Percentiles rank a stretch among this genome's conserved stretches.
phyloP scores from a whole-genome alignment of 2,888 invertebrate species.

The Caenorhabditis sp. region DNA sequence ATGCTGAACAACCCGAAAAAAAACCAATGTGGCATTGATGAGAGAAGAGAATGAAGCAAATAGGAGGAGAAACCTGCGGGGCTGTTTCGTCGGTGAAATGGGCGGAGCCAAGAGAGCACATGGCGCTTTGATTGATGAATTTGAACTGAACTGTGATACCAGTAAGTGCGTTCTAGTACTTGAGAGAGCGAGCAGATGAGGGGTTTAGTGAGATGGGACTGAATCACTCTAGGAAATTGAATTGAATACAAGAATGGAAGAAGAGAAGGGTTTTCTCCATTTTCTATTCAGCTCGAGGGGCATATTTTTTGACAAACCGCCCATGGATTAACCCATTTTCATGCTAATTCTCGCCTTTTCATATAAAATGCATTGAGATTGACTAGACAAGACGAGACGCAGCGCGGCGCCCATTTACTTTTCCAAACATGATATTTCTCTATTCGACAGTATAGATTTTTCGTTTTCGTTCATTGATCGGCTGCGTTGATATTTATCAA shows the following conservation, averaged over 20 bases:
- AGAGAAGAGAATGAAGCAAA: conserved; percentile 17
- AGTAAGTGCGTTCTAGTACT: conserved; percentile 14
- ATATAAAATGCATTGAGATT: not conserved
- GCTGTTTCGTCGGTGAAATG: conserved; percentile 31
- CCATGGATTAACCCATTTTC: not conserved
- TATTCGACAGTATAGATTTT: not conserved
- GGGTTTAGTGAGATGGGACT: not conserved
- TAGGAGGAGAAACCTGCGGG: conserved; percentile 7
- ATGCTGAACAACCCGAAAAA: conserved; percentile 15
- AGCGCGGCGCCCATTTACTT: not conserved
- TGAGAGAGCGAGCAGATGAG: not conserved
- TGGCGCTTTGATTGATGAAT: conserved; percentile 42
- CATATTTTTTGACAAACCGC: not conserved
- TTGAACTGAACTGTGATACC: conserved; percentile 30
- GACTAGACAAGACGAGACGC: not conserved
- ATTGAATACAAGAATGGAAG: not conserved
- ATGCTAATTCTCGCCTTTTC: conserved; percentile 2
- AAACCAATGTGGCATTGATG: conserved; percentile 15
- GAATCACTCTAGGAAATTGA: conserved; percentile 30
- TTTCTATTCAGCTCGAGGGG: not conserved
- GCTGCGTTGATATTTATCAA: no score
- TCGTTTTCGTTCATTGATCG: conserved; percentile 10
- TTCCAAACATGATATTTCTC: not conserved
- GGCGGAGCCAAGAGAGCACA: conserved; percentile 22
- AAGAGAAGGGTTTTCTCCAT: not conserved